Conservation (phyloP, 2,888 invertebrate genomes). For the Eilema griseolum region DNA sequence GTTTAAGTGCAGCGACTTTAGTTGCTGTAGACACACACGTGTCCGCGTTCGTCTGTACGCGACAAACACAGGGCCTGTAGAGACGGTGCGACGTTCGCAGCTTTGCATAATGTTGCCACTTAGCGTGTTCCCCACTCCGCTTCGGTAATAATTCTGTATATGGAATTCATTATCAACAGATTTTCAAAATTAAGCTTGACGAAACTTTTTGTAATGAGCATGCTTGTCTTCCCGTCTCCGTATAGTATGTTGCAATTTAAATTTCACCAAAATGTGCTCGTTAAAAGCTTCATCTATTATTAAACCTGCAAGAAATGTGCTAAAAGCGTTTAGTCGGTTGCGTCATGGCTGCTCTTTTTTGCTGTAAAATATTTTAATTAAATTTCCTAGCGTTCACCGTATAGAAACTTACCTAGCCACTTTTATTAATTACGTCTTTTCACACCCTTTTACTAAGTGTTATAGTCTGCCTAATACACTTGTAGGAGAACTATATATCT, state of each 20-base stretch:
- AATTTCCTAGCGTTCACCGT: constrained; percentile 42
- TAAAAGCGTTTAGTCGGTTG: constrained; percentile 40
- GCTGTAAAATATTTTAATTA: constrained; percentile 48
- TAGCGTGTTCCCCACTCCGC: constrained; percentile 58
- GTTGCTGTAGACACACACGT: not conserved
- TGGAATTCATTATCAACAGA: constrained; percentile 64
- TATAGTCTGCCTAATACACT: constrained; percentile 26
- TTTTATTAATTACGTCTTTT: constrained; percentile 44
- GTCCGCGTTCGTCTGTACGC: constrained; percentile 14
- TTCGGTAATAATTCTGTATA: constrained; percentile 59
- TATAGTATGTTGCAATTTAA: constrained; percentile 36
- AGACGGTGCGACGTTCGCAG: constrained; percentile 43
- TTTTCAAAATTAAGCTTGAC: constrained; percentile 40
- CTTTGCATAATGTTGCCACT: constrained; percentile 75
- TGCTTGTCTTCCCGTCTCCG: constrained; percentile 27
- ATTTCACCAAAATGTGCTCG: constrained; percentile 39
- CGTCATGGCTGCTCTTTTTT: constrained; percentile 40
- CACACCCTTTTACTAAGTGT: constrained; percentile 28
- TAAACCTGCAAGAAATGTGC: constrained; percentile 43
- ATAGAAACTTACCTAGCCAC: constrained; percentile 36
- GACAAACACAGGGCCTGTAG: constrained; percentile 26
- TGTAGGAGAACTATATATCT: constrained; percentile 5
- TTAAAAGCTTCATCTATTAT: constrained; percentile 50
- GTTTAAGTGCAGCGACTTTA: constrained; percentile 6
- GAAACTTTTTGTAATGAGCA: constrained; percentile 41